Evolutionary conservation across 2,888 invertebrate genomes (phyloP), one percentile per base, ranked within the genome.

Genomic region (Catocala sponsa): DNA sequence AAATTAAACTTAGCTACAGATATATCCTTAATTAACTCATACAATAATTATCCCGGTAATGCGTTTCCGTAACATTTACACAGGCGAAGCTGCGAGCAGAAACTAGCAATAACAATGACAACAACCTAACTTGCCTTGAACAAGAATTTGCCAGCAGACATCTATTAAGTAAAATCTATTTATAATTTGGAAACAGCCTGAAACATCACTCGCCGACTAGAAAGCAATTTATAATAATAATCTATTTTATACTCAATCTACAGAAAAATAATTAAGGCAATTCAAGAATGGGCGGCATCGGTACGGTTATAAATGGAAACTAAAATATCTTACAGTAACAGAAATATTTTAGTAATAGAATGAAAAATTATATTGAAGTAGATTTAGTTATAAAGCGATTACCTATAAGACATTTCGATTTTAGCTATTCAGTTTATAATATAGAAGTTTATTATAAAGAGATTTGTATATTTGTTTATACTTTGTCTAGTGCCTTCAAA

Each of bases 251-350:
- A 33, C 6, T 25, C 4, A 48, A 48, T 56, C 33, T 42, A 13
- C 6, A 48, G 48, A 42, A 48, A 12, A 25, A 44, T 44, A 48
- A 12, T 38, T 12, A 2, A 48, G 10, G 13, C 42, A 12, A n/a
- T 43, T 9, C n/a, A n/a, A n/a, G n/a, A n/a, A n/a, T n/a, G n/a
- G n/a, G n/a, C n/a, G n/a, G n/a, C n/a, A n/a, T n/a, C n/a, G n/a
- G n/a, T n/a, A n/a, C n/a, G n/a, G n/a, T 32, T n/a, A 43, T 50
- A 13, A 50, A 11, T 4, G 5, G 10, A 50, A 50, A 43, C 10
- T 48, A 10, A 56, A 50, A 15, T 42, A n/a, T 43, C 43, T 56
- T 56, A 43, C 6, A 49, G 13, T 15, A 6, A 12, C 32, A 41
- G 12, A 48, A 6, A 10, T 44, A 6, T 25, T 11, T 49, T 42